A percentile compares a stretch with the other conserved stretches of the same genome.
Conservation (phyloP, 1,140 invertebrate species). For the Hylaeus anthracinus region DNA sequence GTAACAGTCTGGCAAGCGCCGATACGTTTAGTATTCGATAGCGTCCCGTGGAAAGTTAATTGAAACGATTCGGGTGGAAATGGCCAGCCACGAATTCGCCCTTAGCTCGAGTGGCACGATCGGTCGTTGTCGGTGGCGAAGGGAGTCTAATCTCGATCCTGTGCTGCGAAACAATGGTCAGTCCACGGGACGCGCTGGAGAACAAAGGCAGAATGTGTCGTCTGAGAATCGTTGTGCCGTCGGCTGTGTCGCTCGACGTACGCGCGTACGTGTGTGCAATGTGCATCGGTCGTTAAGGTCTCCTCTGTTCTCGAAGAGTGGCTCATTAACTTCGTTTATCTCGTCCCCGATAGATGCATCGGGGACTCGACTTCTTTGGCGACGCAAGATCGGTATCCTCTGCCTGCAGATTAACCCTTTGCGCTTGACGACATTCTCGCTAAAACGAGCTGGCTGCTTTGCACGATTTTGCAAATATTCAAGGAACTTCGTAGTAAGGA, state of each 20-base stretch:
- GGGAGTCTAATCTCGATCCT: constrained; percentile 48
- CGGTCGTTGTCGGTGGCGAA: constrained; percentile 51
- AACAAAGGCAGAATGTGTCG: constrained; percentile 44
- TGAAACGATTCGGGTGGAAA: background rate
- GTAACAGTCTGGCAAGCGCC: too few relatives aligned
- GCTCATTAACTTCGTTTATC: constrained; percentile 63
- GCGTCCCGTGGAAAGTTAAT: background rate
- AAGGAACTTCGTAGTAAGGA: too few relatives aligned
- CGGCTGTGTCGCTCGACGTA: background rate
- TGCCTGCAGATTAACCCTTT: background rate
- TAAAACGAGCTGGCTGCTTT: too few relatives aligned
- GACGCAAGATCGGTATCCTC: background rate
- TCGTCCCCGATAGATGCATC: constrained; percentile 49
- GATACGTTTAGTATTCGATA: too few relatives aligned
- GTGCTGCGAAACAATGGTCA: constrained; percentile 39
- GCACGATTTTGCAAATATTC: too few relatives aligned
- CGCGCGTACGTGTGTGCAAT: background rate
- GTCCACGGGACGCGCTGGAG: background rate
- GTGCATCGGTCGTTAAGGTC: constrained; percentile 45
- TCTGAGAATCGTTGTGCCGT: constrained; percentile 23
- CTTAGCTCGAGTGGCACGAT: constrained; percentile 33
- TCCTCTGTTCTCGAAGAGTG: constrained; percentile 51
- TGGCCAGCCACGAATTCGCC: background rate
- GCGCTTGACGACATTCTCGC: too few relatives aligned
- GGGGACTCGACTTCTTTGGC: constrained; percentile 39